phyloP scores from a whole-genome alignment of 2,113 vertebrate genomes.

The Siniperca chuatsi region DNA sequence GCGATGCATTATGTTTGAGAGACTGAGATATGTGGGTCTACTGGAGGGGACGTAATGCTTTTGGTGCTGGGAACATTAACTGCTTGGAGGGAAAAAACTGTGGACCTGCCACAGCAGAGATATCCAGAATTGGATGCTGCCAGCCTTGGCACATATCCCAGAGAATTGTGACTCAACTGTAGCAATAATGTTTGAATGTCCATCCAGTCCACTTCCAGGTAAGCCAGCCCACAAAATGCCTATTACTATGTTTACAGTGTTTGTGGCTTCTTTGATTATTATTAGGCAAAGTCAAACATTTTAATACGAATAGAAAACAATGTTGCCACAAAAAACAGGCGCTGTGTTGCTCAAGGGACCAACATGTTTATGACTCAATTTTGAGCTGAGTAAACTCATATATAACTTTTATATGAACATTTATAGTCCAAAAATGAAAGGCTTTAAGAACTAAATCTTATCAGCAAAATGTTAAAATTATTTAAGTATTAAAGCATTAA shows the following conservation, averaged over 20 bases:
- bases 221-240: constrained; percentile 50
- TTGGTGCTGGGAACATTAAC: constrained; percentile 65
- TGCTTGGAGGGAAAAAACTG: constrained; percentile 59
- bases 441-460: not conserved
- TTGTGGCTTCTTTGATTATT: constrained; percentile 54
- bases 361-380: constrained; percentile 1
- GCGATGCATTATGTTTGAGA: constrained; percentile 71
- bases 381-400: not conserved
- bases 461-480: not conserved
- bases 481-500: too few species aligned
- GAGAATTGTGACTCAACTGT: constrained; percentile 67
- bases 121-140: constrained; percentile 68
- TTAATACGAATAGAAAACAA: not conserved
- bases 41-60: constrained; percentile 51
- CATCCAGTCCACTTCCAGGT: constrained; percentile 64
- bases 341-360: not conserved
- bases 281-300: constrained; percentile 41
- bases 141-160: constrained; percentile 67
- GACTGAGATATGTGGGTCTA: constrained; percentile 72
- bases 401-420: not conserved
- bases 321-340: not conserved
- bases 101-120: constrained; percentile 69
- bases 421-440: not conserved
- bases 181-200: constrained; percentile 57
- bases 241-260: constrained; percentile 42